Evolutionary conservation across 1,140 invertebrate species (phyloP).

Genomic region (Zaprionus inermis): DNA sequence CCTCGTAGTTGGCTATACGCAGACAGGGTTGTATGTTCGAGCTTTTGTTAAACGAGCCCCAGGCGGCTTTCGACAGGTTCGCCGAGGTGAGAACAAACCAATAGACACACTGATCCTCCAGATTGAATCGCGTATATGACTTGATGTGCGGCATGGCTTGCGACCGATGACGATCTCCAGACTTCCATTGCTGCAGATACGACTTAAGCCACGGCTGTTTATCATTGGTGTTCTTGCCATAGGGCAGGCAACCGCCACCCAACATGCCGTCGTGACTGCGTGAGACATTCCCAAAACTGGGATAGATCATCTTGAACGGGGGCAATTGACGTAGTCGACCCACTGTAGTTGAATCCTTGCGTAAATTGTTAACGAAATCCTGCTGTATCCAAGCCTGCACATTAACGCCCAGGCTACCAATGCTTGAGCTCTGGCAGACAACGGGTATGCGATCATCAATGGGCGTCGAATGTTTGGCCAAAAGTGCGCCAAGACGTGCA

Average conservation of each 20-base stretch:
- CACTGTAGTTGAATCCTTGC: conserved; percentile 84
- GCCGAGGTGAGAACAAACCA: conserved; percentile 96
- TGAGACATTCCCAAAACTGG: conserved; percentile 91
- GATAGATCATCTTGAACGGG: conserved; percentile 86
- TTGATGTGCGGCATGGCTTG: conserved; percentile 97
- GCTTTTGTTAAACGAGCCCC: conserved; percentile 91
- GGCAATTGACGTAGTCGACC: conserved; percentile 71
- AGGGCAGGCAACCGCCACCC: conserved; percentile 96
- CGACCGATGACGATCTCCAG: conserved; percentile 87
- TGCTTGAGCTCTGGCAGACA: conserved; percentile 95
- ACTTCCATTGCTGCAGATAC: conserved; percentile 94
- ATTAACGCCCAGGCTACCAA: conserved; percentile 92
- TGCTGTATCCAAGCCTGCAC: conserved; percentile 89
- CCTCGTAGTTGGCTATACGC: conserved; percentile 95
- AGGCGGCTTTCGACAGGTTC: conserved; percentile 97
- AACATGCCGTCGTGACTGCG: conserved; percentile 92
- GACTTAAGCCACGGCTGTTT: conserved; percentile 94
- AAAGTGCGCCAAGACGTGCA: conserved; percentile 87
- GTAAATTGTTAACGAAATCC: conserved; percentile 88
- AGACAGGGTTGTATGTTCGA: conserved; percentile 86
- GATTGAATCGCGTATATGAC: conserved; percentile 91
- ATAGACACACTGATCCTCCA: conserved; percentile 88
- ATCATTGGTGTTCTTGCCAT: conserved; percentile 90
- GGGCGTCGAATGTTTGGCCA: conserved; percentile 87
- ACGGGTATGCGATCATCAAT: conserved; percentile 85